These are phyloP conservation scores for Argya squamiceps DNA, from an alignment of 2,797 vertebrate genomes.

Conservation along the genomic window DNA sequence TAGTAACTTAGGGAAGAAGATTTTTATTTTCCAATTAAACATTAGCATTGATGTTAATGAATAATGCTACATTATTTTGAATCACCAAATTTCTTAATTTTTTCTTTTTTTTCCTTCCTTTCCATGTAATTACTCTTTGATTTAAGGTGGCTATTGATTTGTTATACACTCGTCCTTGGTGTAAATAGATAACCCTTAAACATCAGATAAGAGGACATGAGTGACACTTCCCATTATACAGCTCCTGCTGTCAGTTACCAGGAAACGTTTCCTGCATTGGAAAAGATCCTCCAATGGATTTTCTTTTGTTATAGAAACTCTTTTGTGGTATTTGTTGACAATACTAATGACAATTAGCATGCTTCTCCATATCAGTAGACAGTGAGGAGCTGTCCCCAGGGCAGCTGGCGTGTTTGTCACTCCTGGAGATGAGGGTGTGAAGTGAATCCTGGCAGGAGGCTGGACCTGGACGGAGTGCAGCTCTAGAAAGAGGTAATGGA, in stretches of 20 bases:
- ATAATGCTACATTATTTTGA: not conserved
- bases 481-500: not conserved
- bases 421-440: not conserved
- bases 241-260: not conserved
- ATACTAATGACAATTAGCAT: not conserved
- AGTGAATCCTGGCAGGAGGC: not conserved
- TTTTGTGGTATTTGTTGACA: not conserved
- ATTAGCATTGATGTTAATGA: not conserved
- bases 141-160: constrained; percentile 31
- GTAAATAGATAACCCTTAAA: constrained; percentile 25
- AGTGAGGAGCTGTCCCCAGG: not conserved
- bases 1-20: not conserved
- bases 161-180: constrained; percentile 12
- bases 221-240: constrained; percentile 20
- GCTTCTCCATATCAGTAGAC: not conserved
- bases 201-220: not conserved
- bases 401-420: not conserved
- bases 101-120: not conserved
- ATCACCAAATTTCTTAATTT: not conserved
- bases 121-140: not conserved
- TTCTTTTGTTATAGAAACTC: not conserved
- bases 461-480: not conserved
- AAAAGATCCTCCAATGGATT: constrained; percentile 26
- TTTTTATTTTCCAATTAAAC: not conserved
- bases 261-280: constrained; percentile 6